Evolutionary conservation across 2,113 vertebrate species (phyloP).

Genomic region (Hypanus sabinus): DNA sequence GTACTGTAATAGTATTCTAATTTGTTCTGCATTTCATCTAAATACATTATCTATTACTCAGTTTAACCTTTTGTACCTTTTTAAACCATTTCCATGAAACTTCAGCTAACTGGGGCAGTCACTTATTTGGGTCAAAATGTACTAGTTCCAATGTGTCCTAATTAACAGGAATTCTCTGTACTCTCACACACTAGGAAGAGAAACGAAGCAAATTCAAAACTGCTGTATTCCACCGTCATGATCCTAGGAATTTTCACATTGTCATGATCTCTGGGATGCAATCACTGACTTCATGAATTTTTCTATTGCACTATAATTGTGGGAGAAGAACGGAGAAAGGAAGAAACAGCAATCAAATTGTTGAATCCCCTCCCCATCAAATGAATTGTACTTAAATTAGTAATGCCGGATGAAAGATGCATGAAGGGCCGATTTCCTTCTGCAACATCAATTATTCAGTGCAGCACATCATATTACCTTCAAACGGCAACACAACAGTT

Average conservation of each 20-base stretch:
- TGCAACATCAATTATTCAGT: conserved; percentile 29
- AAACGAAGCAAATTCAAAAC: background rate
- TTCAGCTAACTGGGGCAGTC: no score
- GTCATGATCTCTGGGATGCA: background rate
- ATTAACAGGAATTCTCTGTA: no score
- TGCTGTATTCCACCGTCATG: background rate
- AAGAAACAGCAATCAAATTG: background rate
- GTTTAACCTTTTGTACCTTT: no score
- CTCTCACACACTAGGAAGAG: background rate
- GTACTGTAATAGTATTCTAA: no score
- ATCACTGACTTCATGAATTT: background rate
- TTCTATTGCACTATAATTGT: background rate
- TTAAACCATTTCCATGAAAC: no score
- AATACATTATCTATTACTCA: no score
- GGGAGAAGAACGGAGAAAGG: background rate
- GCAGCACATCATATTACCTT: background rate
- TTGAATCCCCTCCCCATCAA: background rate
- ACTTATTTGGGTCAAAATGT: no score
- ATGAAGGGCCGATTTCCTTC: background rate
- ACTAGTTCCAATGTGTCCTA: no score
- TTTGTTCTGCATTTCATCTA: no score
- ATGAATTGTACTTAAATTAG: background rate
- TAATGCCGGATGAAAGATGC: background rate
- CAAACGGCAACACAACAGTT: background rate
- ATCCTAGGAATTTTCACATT: background rate